phyloP scores from a whole-genome alignment of 2,888 invertebrate species.

The Pachycephus smyrnensis region DNA sequence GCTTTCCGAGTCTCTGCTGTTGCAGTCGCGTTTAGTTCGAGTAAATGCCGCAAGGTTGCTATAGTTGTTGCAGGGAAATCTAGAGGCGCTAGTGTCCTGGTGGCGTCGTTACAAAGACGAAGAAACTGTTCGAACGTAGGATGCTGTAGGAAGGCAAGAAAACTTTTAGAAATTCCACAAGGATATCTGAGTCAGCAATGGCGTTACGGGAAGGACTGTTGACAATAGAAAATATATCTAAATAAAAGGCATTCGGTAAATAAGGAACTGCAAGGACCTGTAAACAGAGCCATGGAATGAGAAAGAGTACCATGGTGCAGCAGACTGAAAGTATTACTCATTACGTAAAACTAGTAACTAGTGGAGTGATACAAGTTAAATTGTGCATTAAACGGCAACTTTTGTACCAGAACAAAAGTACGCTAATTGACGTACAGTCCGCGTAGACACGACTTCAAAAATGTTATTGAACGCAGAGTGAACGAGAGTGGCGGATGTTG shows the following conservation, averaged over 20 bases:
- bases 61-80: background rate
- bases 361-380: background rate
- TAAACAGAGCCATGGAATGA: background rate
- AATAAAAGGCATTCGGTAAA: background rate
- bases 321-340: background rate
- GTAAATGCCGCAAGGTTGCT: background rate
- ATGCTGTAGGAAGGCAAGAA: background rate
- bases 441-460: background rate
- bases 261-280: background rate
- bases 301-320: background rate
- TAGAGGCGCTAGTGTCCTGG: background rate
- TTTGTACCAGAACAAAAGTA: background rate
- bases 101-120: background rate
- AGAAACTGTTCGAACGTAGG: background rate
- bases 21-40: background rate
- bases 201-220: background rate
- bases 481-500: background rate
- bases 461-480: background rate
- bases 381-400: background rate
- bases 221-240: background rate
- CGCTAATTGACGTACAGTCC: background rate
- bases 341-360: background rate
- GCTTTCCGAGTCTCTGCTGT: background rate
- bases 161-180: background rate
- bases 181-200: background rate